Conservation (phyloP, 2,113 vertebrate genomes). For the Acinonyx jubatus region DNA sequence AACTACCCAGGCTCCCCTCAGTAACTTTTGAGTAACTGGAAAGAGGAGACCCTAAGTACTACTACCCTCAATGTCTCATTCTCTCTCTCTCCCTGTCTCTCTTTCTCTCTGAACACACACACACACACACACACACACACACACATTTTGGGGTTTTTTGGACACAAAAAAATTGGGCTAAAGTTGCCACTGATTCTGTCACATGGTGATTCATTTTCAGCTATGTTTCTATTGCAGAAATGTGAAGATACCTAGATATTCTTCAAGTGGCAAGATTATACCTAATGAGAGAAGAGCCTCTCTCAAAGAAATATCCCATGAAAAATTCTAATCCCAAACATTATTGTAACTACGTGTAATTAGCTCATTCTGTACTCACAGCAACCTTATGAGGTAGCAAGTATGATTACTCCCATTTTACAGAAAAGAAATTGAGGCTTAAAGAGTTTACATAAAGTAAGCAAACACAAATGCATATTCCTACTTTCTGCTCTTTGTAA, state of each 20-base stretch:
- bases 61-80: background rate
- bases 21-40: constrained; percentile 55
- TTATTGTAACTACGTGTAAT: background rate
- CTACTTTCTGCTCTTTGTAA: background rate
- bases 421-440: background rate
- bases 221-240: background rate
- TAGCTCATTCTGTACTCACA: background rate
- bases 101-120: background rate
- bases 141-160: background rate
- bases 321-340: background rate
- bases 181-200: background rate
- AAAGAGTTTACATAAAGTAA: background rate
- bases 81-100: background rate
- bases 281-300: background rate
- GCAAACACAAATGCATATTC: background rate
- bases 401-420: background rate
- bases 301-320: constrained; percentile 2
- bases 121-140: background rate
- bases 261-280: background rate
- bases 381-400: background rate
- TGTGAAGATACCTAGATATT: background rate
- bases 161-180: constrained; percentile 12
- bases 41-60: constrained; percentile 29
- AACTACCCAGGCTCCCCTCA: background rate
- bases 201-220: constrained; percentile 4